Evolutionary conservation across 2,797 vertebrate species (phyloP), one percentile per base, ranked within the genome.

Genomic region (Pangasius macronema): DNA sequence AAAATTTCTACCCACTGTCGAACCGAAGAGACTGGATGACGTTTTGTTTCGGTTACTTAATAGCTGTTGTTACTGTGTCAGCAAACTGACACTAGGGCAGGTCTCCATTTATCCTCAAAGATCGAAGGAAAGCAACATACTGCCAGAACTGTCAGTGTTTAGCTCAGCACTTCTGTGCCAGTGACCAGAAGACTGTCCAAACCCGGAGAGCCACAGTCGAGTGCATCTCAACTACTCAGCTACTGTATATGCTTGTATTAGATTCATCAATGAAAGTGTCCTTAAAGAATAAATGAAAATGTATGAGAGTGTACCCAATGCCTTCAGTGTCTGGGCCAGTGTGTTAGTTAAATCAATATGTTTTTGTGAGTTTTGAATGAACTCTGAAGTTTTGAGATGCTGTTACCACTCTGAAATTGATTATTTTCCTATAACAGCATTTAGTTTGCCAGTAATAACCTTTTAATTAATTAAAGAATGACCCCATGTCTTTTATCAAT

Each of bases 1-100:
- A n/a, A n/a, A n/a, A n/a, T n/a, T n/a, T n/a, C n/a, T n/a, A n/a
- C n/a, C n/a, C n/a, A n/a, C n/a, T n/a, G n/a, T n/a, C n/a, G n/a
- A n/a, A n/a, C n/a, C n/a, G n/a, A n/a, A n/a, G n/a, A n/a, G n/a
- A n/a, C n/a, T n/a, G n/a, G n/a, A n/a, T n/a, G n/a, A n/a, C n/a
- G n/a, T n/a, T n/a, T n/a, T n/a, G n/a, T n/a, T n/a, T n/a, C n/a
- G n/a, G n/a, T n/a, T n/a, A n/a, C n/a, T n/a, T n/a, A n/a, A n/a
- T n/a, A n/a, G n/a, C 46, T 46, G 65, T 39, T 88, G 87, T 88
- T 59, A n/a, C 67, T 42, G 59, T 82, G 83, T 88, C 83, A 88
- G 87, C 82, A 88, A 70, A 81, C 68, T 85, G 82, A 83, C 65
- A 85, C 46, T 16, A 75, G 59, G 76, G 83, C 83, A 85, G 77